Evolutionary conservation across 1,140 invertebrate genomes (phyloP).

Genomic region (Parapsyche elsis): DNA sequence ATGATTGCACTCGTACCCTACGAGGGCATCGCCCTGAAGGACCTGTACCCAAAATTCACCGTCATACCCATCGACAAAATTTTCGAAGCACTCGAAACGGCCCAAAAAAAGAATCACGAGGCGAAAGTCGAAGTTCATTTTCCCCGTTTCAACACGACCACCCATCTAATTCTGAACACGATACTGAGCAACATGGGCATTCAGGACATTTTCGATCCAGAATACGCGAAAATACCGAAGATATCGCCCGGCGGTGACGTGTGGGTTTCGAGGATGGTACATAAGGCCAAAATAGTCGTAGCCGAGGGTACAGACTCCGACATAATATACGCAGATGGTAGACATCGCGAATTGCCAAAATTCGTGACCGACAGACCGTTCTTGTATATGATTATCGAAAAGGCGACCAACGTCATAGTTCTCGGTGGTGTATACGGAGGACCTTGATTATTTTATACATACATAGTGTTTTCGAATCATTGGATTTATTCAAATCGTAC

Average conservation of each 20-base stretch:
- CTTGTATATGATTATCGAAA: slow-evolving; percentile 2
- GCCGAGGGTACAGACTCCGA: neutral
- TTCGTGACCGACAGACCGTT: slow-evolving; percentile 18
- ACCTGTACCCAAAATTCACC: neutral
- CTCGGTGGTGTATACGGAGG: neutral
- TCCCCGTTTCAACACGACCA: neutral
- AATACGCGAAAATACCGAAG: neutral
- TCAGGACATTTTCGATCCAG: neutral
- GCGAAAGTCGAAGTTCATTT: neutral
- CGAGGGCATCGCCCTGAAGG: neutral
- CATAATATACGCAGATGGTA: neutral
- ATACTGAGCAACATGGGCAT: neutral
- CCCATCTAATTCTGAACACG: neutral
- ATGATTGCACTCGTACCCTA: neutral
- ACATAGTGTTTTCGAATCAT: no score
- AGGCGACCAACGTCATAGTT: slow-evolving; percentile 2
- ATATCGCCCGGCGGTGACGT: neutral
- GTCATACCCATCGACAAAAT: neutral
- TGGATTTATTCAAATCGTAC: no score
- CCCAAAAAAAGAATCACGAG: neutral
- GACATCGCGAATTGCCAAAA: neutral
- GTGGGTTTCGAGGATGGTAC: neutral
- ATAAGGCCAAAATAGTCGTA: neutral
- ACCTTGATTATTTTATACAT: no score
- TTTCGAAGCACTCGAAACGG: neutral